Base-by-base conservation (phyloP, 2,113 vertebrate species). In the Neopipo cinnamomea region DNA sequence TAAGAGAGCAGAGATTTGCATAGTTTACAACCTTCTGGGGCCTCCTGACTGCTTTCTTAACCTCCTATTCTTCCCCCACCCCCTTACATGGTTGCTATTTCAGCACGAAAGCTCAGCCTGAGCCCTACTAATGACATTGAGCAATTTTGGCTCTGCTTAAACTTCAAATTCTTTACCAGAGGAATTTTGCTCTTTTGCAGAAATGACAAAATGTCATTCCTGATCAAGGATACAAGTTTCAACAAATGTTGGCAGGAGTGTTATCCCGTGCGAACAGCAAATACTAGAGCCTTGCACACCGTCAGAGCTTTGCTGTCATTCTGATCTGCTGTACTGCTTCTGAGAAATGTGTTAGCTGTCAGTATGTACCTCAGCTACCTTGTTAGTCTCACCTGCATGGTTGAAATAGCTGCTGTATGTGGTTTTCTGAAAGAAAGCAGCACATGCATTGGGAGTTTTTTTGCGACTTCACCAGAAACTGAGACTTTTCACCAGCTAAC, bases 141-240 rank as follows among this genome's bases (percentile, higher is more conserved):
- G 74, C 46, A 96, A 88, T 73, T 88, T 35, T 93, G 83, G 88
- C 62, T 92, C 27, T n/a, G 62, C 73, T 94, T 61, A 67, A 91
- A 82, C 86, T 58, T 87, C 73, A 78, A 66, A 91, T 92, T 94
- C 88, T 75, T 97, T 28, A 52, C 46, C 37, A 37, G 62, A 92
- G 70, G 88, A 96, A 92, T 91, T 95, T 71, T 14, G 1, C 41
- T 91, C 73, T 9, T 66, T 86, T 85, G 77, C 91, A 93, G 80
- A 94, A 93, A 92, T 62, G 83, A 89, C 91, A 87, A 92, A 82
- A 85, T 35, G 58, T 66, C 83, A 79, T 56, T 71, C 83, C 62
- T 42, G 52, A 82, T 79, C 49, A 65, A 72, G 66, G 70, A 74
- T 55, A 61, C 65, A 68, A 75, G 68, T 92, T 82, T 75, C 28